Evolutionary conservation across 2,113 vertebrate genomes (phyloP).

Genomic region (Ursus arctos): DNA sequence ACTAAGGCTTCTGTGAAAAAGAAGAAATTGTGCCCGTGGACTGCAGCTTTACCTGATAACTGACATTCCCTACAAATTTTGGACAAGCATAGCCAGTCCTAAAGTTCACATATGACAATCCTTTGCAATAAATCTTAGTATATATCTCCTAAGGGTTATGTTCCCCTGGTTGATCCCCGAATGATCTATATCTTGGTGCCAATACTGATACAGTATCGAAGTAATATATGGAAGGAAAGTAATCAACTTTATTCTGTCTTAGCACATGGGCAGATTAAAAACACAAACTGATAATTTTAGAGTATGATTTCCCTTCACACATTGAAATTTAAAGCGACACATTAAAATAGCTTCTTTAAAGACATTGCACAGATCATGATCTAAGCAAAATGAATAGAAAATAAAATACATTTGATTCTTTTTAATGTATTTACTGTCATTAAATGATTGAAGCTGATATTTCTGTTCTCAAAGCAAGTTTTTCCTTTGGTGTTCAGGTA

Average conservation of each 20-base stretch:
- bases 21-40: background rate
- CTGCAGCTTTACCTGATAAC: background rate
- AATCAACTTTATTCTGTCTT: background rate
- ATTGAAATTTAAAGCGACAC: background rate
- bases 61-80: background rate
- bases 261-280: background rate
- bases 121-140: background rate
- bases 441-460: background rate
- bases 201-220: background rate
- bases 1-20: background rate
- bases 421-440: background rate
- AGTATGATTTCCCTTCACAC: background rate
- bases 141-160: background rate
- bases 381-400: background rate
- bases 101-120: background rate
- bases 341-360: constrained; percentile 27
- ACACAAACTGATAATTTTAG: background rate
- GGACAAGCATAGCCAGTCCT: background rate
- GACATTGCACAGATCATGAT: background rate
- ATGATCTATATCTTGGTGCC: background rate
- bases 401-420: background rate
- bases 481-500: background rate
- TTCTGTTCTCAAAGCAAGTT: constrained; percentile 1
- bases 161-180: background rate
- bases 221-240: background rate